Percentiles rank a stretch among this genome's conserved stretches.
phyloP scores from a whole-genome alignment of 2,888 invertebrate genomes.

The Tipula vernalis region DNA sequence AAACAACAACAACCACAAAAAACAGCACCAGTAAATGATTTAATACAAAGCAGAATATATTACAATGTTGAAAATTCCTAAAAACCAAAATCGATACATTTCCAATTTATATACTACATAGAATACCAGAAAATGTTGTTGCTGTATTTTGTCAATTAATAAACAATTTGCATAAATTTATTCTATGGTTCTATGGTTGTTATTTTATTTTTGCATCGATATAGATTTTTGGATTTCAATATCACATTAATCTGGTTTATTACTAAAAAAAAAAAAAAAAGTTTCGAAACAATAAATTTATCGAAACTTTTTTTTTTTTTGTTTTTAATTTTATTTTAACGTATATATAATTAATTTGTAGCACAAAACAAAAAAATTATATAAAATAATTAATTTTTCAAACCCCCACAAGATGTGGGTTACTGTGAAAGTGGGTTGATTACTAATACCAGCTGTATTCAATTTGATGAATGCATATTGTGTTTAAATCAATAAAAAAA shows the following conservation, averaged over 20 bases:
- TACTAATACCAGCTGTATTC: background rate
- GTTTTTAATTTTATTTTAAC: background rate
- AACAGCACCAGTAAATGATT: background rate
- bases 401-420: background rate
- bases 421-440: background rate
- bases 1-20: background rate
- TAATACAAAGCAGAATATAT: background rate
- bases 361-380: background rate
- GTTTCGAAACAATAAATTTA: background rate
- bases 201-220: background rate
- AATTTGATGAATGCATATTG: background rate
- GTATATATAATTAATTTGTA: background rate
- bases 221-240: background rate
- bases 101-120: background rate
- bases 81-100: background rate
- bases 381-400: background rate
- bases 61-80: background rate
- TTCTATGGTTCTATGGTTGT: background rate
- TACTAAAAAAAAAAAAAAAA: background rate
- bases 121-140: background rate
- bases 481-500: background rate
- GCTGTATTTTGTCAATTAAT: background rate
- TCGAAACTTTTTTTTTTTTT: background rate
- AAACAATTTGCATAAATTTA: conserved; percentile 4
- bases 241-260: background rate